Evolutionary conservation across 1,140 invertebrate genomes (phyloP), one percentile per base, ranked within the genome.

Genomic region (Neuroterus valhalla): DNA sequence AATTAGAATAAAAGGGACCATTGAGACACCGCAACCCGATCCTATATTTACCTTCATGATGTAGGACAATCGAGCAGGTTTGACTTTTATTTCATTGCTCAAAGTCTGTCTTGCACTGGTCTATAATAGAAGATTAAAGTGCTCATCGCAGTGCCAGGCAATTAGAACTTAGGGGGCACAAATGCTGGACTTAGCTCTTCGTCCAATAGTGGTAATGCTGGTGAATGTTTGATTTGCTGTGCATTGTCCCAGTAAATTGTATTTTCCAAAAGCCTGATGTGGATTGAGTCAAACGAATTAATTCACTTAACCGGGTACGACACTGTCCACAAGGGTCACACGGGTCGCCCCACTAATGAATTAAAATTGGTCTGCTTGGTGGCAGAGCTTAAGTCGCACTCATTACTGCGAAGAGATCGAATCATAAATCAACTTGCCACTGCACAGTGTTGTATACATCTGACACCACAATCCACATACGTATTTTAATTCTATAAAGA

Each of bases 281-380:
- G 21, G 21, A 21, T 68, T 45, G 15, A 42, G 17, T 10, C 15
- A 14, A 38, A 52, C 19, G 26, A 31, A 19, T 44, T 71, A 71
- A 71, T 71, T 52, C 50, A 71, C 70, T 71, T 71, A 71, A 31
- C 50, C 21, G 31, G 10, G 19, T 62, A 71, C 23, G 55, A 62
- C 26, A 50, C 45, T 31, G 68, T 46, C 44, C 50, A 21, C 23
- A 62, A 17, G 17, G 48, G 48, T 71, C 55, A 43, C 50, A 4
- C 23, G 70, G 70, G 70, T 71, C 70, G 62, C 17, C 14, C 70
- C 50, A 52, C 44, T 71, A 71, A 71, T 52, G 43, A 71, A 52
- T 46, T 26, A 62, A 62, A 71, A 71, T 71, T 55, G 42, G 38
- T 17, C 50, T 21, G 50, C 11, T 50, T 50, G 19, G 21, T 50